Base-by-base conservation (phyloP, 2,888 invertebrate species). In the Ceramica pisi region DNA sequence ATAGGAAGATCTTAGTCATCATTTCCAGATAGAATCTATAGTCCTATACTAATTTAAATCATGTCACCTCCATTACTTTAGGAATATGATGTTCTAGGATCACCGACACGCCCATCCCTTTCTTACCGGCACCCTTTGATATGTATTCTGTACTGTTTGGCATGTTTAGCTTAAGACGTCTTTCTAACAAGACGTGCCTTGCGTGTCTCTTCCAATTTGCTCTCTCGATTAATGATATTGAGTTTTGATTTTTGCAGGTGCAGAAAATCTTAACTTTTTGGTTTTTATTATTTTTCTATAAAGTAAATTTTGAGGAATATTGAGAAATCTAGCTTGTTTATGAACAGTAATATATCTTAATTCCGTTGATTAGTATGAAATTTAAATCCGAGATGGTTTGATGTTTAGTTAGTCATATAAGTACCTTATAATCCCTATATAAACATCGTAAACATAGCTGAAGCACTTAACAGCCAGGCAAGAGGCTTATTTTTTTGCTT, bases 51-150 rank as follows among this genome's bases (percentile, higher is more conserved):
- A 75, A 51, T 81, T 67, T 80, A 65, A 56, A 56, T 83, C 83
- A 84, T 81, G 61, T 83, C 85, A 81, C 85, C 70, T 64, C 44
- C 76, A 79, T 81, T 69, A 70, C 75, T 65, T 78, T 80, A 83
- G 80, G 78, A 75, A 78, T 70, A 75, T 65, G 69, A 79, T 71
- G 78, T 80, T 83, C 77, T 85, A 88, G 82, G 80, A 81, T 87
- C 86, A 90, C 90, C 87, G 84, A 87, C 92, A 93, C 91, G 67
- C 86, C 81, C 91, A 88, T 88, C 74, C 85, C 88, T 87, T 88
- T 86, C 83, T 85, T 78, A 74, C 90, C 90, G 89, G 94, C 94
- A 94, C 94, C 93, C 86, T 88, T 89, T 87, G 82, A 87, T 91
- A 86, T 80, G 65, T 80, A 71, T 76, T 75, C 56, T 90, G 83